Evolutionary conservation across 2,888 invertebrate genomes (phyloP).

Genomic region (Halictus quadricinctus): DNA sequence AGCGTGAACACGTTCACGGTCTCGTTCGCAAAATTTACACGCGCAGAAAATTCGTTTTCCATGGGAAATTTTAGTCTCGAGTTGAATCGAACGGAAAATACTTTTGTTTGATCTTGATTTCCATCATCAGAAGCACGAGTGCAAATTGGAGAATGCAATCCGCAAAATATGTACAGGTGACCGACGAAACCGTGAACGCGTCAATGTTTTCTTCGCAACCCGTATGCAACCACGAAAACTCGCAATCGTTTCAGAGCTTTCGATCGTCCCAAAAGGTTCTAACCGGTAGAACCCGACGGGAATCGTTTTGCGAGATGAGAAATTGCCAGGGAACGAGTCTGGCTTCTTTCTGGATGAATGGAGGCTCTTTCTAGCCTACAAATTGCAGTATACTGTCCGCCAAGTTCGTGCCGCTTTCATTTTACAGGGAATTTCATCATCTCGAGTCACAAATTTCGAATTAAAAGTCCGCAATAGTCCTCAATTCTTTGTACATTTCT

Average conservation of each 20-base stretch:
- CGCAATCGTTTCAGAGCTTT: background rate
- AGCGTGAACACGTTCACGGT: slow-evolving; percentile 1
- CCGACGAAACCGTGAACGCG: background rate
- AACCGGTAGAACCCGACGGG: background rate
- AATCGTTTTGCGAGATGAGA: background rate
- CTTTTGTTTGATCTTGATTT: background rate
- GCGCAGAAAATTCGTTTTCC: background rate
- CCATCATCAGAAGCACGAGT: background rate
- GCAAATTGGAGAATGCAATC: background rate
- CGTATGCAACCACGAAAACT: background rate
- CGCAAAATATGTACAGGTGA: background rate
- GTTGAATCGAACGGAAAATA: background rate
- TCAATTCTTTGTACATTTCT: background rate
- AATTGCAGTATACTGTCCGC: background rate
- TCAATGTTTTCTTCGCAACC: background rate
- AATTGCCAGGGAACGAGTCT: background rate
- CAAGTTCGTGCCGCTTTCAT: background rate
- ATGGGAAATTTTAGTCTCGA: background rate
- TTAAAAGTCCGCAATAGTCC: background rate
- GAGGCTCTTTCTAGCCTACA: background rate
- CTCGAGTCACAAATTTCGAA: background rate
- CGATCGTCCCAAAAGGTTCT: background rate
- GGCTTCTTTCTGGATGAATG: background rate
- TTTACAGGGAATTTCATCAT: background rate
- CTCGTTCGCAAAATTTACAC: background rate